Evolutionary conservation across 2,888 invertebrate genomes (phyloP), one percentile per base, ranked within the genome.

Genomic region (Microdon myrmicae): DNA sequence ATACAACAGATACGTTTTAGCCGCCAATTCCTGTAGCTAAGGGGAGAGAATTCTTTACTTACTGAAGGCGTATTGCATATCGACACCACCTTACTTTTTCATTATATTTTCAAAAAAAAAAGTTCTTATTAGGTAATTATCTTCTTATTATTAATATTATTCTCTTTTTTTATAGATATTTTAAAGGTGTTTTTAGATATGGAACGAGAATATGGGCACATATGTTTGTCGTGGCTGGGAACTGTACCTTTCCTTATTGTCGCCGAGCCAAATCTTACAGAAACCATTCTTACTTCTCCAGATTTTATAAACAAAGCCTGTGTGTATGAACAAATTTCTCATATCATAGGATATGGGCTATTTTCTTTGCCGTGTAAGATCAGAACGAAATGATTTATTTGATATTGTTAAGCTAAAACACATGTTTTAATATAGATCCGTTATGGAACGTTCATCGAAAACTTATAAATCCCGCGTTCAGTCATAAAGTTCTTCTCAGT

Each of bases 401-500:
- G 28, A 26, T n/a, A 9, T 7, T 7, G 5, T 20, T 8, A 7
- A 8, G 10, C 1, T 4, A n/a, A 23, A 25, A 6, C 0, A 17
- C 3, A 8, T 19, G 2, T 3, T 14, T 34, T 8, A 22, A n/a
- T 9, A 4, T 2, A 73, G 77, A 74, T 61, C 76, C 78, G 2
- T 51, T 61, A 1, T 77, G 78, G 78, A 78, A 69, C 47, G 14
- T 67, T 6, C 77, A 77, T 53, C 71, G 79, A 2, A 78, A 74
- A 44, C 58, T 72, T 8, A 43, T 77, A 1, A 78, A 78, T 68
- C 77, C 78, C 1, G 74, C 79, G 2, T 78, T 77, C 53, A 69
- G 69, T 2, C 73, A 76, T 28, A 75, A 74, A 29, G 72, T 77
- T 4, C 49, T 77, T 12, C 60, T 75, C 0, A 76, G 72, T 39